phyloP scores from a whole-genome alignment of 2,888 invertebrate genomes.

The Eurois occulta region DNA sequence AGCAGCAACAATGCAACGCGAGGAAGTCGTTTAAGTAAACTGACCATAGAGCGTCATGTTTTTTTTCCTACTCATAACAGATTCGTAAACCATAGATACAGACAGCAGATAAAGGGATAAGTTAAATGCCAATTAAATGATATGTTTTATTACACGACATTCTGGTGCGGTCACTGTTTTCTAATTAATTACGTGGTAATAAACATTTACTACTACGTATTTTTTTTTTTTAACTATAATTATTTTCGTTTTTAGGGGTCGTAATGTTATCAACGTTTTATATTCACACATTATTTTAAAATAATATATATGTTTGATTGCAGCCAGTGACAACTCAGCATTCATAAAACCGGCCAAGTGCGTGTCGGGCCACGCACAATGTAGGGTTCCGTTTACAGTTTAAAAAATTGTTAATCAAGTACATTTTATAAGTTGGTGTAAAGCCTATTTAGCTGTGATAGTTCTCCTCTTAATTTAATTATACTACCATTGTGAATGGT shows the following conservation, averaged over 20 bases:
- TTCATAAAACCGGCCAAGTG: too few species aligned
- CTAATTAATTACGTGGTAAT: constrained; percentile 51
- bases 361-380: too few species aligned
- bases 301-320: background rate
- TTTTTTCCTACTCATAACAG: constrained; percentile 54
- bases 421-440: too few species aligned
- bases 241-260: constrained; percentile 49
- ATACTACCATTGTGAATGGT: too few species aligned
- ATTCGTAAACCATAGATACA: constrained; percentile 48
- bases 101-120: constrained; percentile 57
- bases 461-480: too few species aligned
- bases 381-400: too few species aligned
- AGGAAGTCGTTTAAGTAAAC: constrained; percentile 77
- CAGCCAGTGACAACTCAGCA: background rate
- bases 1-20: constrained; percentile 68
- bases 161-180: constrained; percentile 48
- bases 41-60: constrained; percentile 72
- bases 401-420: too few species aligned
- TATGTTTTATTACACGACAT: constrained; percentile 60
- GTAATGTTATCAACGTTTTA: constrained; percentile 13
- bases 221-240: constrained; percentile 54
- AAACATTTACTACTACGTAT: too few species aligned
- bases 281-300: constrained; percentile 17
- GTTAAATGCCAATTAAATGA: constrained; percentile 69
- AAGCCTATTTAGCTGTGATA: too few species aligned